These are phyloP conservation scores for Gadopsis bispinosus DNA, from an alignment of 2,797 vertebrate species.

Conservation along the genomic window DNA sequence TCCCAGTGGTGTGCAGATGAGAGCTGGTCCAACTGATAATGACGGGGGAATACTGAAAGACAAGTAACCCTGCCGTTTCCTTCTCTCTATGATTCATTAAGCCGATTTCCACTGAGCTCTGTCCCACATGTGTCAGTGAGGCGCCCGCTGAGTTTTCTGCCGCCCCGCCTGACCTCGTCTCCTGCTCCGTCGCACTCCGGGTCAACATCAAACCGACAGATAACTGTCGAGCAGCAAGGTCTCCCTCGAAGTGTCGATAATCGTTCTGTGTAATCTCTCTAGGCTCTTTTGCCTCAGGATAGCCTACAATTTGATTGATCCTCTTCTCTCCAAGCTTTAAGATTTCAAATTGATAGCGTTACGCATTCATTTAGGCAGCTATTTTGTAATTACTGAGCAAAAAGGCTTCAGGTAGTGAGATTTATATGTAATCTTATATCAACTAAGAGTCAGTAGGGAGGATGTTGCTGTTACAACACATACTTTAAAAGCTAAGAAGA, in stretches of 20 bases:
- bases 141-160: constrained; percentile 70
- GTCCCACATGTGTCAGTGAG: constrained; percentile 84
- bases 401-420: neutral
- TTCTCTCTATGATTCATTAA: constrained; percentile 80
- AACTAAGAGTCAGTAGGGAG: constrained; percentile 2
- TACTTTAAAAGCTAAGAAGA: neutral
- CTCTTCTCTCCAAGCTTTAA: neutral
- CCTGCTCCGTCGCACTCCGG: constrained; percentile 52
- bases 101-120: constrained; percentile 82
- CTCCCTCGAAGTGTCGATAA: constrained; percentile 39
- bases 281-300: neutral
- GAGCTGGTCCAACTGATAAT: constrained; percentile 68
- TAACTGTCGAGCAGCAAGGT: constrained; percentile 77
- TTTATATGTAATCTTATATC: constrained; percentile 12
- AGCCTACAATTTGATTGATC: constrained; percentile 11
- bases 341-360: constrained; percentile 5
- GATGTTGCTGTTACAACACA: neutral
- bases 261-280: neutral
- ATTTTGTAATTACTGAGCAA: constrained; percentile 18
- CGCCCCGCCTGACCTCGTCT: constrained; percentile 27
- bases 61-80: constrained; percentile 67
- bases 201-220: constrained; percentile 87
- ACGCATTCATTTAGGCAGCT: constrained; percentile 6
- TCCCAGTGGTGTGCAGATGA: constrained; percentile 57
- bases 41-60: constrained; percentile 75